A percentile compares a stretch with the other conserved stretches of the same genome.
Evolutionary conservation across 2,797 vertebrate species (phyloP).

Genomic region (Sebastes wilsoni): DNA sequence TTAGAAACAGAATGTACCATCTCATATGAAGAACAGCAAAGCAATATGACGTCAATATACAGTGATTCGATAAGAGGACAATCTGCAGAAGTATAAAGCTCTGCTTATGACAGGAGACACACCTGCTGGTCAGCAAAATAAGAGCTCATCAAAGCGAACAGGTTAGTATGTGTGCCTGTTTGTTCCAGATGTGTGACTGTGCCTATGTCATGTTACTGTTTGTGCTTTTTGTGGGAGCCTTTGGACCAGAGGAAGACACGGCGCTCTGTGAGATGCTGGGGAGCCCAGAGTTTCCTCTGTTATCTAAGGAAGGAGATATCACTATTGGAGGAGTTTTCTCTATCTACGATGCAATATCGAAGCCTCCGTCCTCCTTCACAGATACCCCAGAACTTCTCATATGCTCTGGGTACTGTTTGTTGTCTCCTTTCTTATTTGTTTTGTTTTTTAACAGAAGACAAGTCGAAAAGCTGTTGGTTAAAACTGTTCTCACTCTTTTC

Average conservation of each 20-base stretch:
- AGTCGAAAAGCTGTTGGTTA: neutral
- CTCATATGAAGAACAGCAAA: neutral
- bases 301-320: slow-evolving; percentile 79
- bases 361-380: slow-evolving; percentile 60
- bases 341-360: slow-evolving; percentile 72
- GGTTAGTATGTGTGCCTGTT: neutral
- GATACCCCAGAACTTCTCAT: slow-evolving; percentile 62
- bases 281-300: slow-evolving; percentile 66
- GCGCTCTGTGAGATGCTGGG: slow-evolving; percentile 70
- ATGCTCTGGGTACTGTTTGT: slow-evolving; percentile 75
- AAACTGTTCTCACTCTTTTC: neutral
- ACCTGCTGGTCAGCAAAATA: neutral
- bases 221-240: slow-evolving; percentile 48
- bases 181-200: slow-evolving; percentile 36
- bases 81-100: slow-evolving; percentile 39
- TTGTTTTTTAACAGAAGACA: neutral
- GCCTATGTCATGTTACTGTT: slow-evolving; percentile 55
- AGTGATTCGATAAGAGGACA: slow-evolving; percentile 37
- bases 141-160: neutral
- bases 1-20: neutral
- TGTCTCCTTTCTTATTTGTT: slow-evolving; percentile 10
- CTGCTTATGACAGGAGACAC: neutral
- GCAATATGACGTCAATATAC: slow-evolving; percentile 30
- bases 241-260: slow-evolving; percentile 47
- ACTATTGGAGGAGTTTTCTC: slow-evolving; percentile 82